These are phyloP conservation scores for Ammospiza nelsoni DNA, from an alignment of 2,113 vertebrate genomes.

Conservation along the genomic window DNA sequence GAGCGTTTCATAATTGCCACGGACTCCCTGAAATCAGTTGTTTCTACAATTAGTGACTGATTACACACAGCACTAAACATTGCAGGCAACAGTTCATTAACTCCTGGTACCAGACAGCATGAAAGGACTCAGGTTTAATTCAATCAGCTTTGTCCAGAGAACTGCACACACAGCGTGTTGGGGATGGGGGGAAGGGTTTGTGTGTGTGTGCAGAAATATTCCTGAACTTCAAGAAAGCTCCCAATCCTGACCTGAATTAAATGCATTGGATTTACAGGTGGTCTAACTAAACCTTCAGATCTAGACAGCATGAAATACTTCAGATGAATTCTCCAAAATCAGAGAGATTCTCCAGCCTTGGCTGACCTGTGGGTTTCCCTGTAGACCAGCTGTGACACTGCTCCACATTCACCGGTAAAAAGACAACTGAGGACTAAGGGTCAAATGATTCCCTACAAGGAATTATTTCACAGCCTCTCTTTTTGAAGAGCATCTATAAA, in stretches of 20 bases:
- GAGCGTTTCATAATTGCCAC: conserved; percentile 34
- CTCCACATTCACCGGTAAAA: not conserved
- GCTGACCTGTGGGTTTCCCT: not conserved
- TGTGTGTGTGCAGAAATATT: not conserved
- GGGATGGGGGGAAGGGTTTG: accelerated
- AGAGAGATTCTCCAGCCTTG: not conserved
- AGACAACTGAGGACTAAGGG: not conserved
- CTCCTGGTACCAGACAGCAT: conserved; percentile 19
- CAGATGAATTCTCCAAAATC: not conserved
- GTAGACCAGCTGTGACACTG: not conserved
- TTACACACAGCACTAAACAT: conserved; percentile 70
- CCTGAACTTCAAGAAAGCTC: not conserved
- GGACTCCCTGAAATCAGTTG: conserved; percentile 67
- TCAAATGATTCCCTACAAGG: not conserved
- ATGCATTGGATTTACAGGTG: not conserved
- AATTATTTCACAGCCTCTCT: not conserved
- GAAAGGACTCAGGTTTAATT: conserved; percentile 34
- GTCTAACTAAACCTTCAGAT: not conserved
- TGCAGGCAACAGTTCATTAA: conserved; percentile 62
- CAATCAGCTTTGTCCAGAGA: not conserved
- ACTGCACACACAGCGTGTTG: not conserved
- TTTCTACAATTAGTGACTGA: conserved; percentile 75
- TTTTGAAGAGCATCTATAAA: not conserved
- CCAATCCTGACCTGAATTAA: not conserved
- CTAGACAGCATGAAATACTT: not conserved